phyloP scores from a whole-genome alignment of 2,113 vertebrate species.

The Strix aluco region DNA sequence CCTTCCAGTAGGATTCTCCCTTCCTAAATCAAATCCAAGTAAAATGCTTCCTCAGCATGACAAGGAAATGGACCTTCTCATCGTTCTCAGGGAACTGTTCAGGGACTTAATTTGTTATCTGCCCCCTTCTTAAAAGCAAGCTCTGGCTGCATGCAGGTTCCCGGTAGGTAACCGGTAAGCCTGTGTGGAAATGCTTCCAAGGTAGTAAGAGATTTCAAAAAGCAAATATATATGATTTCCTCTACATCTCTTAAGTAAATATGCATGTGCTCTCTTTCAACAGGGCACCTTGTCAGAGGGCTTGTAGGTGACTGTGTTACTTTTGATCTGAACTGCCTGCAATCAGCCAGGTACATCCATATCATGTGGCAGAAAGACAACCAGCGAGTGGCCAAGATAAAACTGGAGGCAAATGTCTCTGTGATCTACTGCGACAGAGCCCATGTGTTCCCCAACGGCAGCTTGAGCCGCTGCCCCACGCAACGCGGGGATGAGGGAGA shows the following conservation, averaged over 20 bases:
- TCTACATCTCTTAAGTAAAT: background rate
- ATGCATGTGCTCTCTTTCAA: background rate
- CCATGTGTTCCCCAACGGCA: background rate
- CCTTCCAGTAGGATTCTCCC: background rate
- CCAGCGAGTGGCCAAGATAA: background rate
- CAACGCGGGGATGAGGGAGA: background rate
- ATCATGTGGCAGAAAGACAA: background rate
- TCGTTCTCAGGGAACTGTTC: background rate
- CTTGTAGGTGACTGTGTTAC: background rate
- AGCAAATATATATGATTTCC: background rate
- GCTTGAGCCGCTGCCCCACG: background rate
- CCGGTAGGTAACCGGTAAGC: background rate
- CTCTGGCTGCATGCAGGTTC: background rate
- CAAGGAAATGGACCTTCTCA: background rate
- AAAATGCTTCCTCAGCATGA: background rate
- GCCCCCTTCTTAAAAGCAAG: background rate
- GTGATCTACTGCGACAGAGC: background rate
- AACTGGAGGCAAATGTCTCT: background rate
- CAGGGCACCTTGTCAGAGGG: background rate
- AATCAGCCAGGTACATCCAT: background rate
- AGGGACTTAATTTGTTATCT: background rate
- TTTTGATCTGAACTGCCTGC: background rate
- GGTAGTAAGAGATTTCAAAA: background rate
- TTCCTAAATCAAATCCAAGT: constrained; percentile 1
- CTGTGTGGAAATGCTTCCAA: background rate